Evolutionary conservation across 2,113 vertebrate species (phyloP).

Genomic region (Ginglymostoma cirratum): DNA sequence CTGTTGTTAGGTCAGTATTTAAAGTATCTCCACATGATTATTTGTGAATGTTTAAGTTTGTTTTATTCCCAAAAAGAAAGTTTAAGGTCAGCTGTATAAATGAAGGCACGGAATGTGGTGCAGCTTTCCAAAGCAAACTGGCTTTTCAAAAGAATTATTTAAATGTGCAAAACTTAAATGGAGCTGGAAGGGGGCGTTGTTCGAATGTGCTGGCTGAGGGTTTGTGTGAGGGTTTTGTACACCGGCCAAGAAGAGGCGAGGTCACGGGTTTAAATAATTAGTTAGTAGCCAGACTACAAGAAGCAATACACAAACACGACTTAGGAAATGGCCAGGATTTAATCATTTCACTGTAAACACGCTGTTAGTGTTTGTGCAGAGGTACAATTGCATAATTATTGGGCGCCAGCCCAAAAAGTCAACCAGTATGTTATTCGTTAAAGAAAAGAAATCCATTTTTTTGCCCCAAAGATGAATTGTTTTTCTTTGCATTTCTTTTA

Average conservation of each 20-base stretch:
- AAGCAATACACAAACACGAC: constrained; percentile 27
- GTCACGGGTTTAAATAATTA: constrained; percentile 28
- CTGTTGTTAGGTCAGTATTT: constrained; percentile 7
- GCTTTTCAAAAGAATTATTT: constrained; percentile 25
- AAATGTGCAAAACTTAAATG: not conserved
- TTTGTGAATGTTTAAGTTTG: constrained; percentile 5
- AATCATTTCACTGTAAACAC: constrained; percentile 22
- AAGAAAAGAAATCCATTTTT: not conserved
- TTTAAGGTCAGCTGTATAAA: constrained; percentile 9
- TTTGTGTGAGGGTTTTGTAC: not conserved
- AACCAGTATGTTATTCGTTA: not conserved
- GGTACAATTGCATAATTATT: not conserved
- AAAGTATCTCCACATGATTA: not conserved
- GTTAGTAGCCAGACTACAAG: constrained; percentile 21
- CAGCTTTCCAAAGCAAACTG: constrained; percentile 27
- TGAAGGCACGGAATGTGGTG: not conserved
- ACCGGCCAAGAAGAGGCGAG: not conserved
- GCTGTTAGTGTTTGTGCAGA: not conserved
- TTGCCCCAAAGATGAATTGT: not conserved
- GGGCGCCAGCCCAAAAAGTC: not conserved
- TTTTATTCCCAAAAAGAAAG: constrained; percentile 2
- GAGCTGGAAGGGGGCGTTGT: not conserved
- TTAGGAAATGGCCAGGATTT: constrained; percentile 8
- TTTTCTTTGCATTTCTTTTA: not conserved
- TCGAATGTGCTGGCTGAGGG: not conserved